A percentile compares a stretch with the other conserved stretches of the same genome.
These are phyloP conservation scores for Setipinna tenuifilis DNA, from an alignment of 2,797 vertebrate species.

Conservation along the genomic window DNA sequence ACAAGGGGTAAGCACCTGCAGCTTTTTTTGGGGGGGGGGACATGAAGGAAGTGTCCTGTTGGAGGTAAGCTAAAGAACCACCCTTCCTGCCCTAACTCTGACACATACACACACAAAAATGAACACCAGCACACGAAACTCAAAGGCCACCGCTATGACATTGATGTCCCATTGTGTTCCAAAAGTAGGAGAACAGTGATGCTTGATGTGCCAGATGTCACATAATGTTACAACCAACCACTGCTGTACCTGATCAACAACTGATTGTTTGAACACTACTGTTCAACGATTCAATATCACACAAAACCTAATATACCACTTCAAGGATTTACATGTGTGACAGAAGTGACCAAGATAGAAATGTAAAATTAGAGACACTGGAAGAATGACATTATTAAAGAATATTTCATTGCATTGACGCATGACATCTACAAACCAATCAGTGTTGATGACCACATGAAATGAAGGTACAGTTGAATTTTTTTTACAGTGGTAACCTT, in stretches of 20 bases:
- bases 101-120: not conserved
- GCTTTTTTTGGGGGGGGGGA: slow-evolving; percentile 8
- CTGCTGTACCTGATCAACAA: not conserved
- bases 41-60: not conserved
- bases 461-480: not conserved
- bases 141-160: not conserved
- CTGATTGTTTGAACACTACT: not conserved
- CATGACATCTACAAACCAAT: not conserved
- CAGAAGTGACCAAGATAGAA: not conserved
- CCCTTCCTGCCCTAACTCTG: not conserved
- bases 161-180: not conserved
- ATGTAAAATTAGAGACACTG: not conserved
- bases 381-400: not conserved
- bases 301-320: not conserved
- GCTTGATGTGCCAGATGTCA: not conserved
- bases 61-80: not conserved
- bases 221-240: not conserved
- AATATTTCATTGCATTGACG: too few relatives aligned
- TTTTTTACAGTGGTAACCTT: not conserved
- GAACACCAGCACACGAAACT: not conserved
- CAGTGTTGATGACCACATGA: not conserved
- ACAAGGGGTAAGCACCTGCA: slow-evolving; percentile 4
- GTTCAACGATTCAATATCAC: not conserved
- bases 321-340: not conserved
- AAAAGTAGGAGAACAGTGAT: not conserved